Evolutionary conservation across 2,113 vertebrate genomes (phyloP).

Genomic region (Sinocyclocheilus grahami): DNA sequence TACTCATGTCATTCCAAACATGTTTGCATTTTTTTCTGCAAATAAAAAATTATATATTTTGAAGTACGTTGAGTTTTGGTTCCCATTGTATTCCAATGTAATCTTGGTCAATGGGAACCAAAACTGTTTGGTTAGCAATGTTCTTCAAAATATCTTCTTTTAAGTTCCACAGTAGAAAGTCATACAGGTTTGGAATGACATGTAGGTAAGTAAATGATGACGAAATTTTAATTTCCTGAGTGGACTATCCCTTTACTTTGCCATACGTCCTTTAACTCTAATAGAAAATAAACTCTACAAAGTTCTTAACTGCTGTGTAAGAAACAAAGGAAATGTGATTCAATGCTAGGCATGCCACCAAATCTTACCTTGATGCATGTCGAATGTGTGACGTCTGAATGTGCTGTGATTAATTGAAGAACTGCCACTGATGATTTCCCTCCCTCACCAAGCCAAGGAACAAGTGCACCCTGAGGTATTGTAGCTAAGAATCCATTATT

Average conservation of each 20-base stretch:
- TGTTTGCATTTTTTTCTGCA: not conserved
- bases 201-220: not conserved
- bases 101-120: not conserved
- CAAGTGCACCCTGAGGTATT: conserved; percentile 60
- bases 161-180: not conserved
- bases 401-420: conserved; percentile 66
- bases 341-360: not conserved
- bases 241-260: not conserved
- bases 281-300: not conserved
- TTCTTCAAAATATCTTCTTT: not conserved
- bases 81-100: not conserved
- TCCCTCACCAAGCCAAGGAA: conserved; percentile 63
- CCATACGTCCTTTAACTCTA: not conserved
- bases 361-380: conserved; percentile 22
- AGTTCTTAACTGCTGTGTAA: not conserved
- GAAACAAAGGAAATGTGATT: not conserved
- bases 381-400: conserved; percentile 54
- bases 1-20: not conserved
- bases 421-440: conserved; percentile 59
- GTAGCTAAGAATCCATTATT: conserved; percentile 64
- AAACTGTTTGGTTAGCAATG: not conserved
- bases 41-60: not conserved
- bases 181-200: not conserved
- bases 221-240: not conserved
- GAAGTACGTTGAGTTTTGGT: not conserved